phyloP scores from a whole-genome alignment of 2,888 invertebrate species.

The Diploptera punctata region DNA sequence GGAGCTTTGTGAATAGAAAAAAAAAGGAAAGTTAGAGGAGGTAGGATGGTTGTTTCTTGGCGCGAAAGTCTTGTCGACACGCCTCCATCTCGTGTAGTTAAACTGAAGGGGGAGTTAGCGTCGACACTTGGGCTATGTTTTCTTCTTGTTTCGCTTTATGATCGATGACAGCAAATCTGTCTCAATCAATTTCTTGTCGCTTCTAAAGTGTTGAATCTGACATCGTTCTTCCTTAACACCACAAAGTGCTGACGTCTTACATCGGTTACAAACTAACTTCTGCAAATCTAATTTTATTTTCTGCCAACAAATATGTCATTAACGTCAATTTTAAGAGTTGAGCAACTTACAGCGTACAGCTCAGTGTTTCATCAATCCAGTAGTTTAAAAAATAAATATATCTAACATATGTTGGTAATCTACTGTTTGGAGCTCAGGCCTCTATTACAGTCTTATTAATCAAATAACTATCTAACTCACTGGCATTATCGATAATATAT shows the following conservation, averaged over 20 bases:
- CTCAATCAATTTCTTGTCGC: slow-evolving; percentile 9
- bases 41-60: background rate
- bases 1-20: background rate
- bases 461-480: too few relatives aligned
- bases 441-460: too few relatives aligned
- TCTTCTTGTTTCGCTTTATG: background rate
- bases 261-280: slow-evolving; percentile 7
- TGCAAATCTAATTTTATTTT: too few relatives aligned
- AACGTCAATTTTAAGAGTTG: too few relatives aligned
- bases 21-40: background rate
- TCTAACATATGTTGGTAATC: too few relatives aligned
- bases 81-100: slow-evolving; percentile 3
- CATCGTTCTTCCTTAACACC: background rate
- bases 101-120: background rate
- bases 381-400: too few relatives aligned
- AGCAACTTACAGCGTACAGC: too few relatives aligned
- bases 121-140: background rate
- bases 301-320: too few relatives aligned
- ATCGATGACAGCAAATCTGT: background rate
- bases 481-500: too few relatives aligned
- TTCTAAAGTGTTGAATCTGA: background rate
- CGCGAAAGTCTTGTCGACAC: background rate
- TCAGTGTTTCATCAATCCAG: too few relatives aligned
- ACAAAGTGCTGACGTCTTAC: background rate
- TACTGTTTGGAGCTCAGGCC: too few relatives aligned